These are phyloP conservation scores for Denticeps clupeoides DNA, from an alignment of 2,797 vertebrate species.

Conservation along the genomic window DNA sequence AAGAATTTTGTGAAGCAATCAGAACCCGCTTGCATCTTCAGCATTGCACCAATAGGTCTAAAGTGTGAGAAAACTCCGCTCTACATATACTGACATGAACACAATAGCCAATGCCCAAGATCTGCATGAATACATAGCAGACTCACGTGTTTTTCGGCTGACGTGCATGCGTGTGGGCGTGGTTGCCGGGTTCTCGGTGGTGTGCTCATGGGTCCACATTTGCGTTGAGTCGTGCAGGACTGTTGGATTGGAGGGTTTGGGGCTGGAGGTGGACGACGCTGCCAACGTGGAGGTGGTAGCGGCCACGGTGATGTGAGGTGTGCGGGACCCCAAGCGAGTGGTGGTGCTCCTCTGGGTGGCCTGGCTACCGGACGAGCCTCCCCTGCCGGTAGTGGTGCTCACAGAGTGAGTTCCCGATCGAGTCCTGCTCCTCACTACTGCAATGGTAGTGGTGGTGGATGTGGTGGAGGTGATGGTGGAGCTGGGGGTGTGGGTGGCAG, in stretches of 20 bases:
- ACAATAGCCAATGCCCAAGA: too few species aligned
- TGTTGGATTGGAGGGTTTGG: constrained; percentile 66
- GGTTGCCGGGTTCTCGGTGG: constrained; percentile 45
- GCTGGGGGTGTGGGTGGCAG: constrained; percentile 25
- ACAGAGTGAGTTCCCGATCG: constrained; percentile 58
- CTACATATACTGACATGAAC: too few species aligned
- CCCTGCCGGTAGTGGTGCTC: constrained; percentile 60
- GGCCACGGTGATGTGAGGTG: constrained; percentile 38
- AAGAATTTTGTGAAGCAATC: too few species aligned
- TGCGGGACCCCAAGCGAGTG: constrained; percentile 16
- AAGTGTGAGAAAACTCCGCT: too few species aligned
- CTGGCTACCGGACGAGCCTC: constrained; percentile 68
- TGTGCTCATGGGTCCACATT: constrained; percentile 67
- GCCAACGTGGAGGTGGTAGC: constrained; percentile 50
- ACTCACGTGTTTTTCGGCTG: constrained; percentile 64
- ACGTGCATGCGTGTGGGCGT: constrained; percentile 43
- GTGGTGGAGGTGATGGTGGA: constrained; percentile 27
- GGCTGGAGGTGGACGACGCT: constrained; percentile 50
- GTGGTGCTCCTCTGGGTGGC: constrained; percentile 47
- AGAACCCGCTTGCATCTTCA: too few species aligned
- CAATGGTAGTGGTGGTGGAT: constrained; percentile 38
- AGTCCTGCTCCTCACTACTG: constrained; percentile 51
- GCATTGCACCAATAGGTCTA: too few species aligned
- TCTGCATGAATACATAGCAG: too few species aligned
- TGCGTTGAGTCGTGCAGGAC: constrained; percentile 75